These are phyloP conservation scores for Atta cephalotes DNA, from an alignment of 1,140 invertebrate genomes.

Conservation along the genomic window DNA sequence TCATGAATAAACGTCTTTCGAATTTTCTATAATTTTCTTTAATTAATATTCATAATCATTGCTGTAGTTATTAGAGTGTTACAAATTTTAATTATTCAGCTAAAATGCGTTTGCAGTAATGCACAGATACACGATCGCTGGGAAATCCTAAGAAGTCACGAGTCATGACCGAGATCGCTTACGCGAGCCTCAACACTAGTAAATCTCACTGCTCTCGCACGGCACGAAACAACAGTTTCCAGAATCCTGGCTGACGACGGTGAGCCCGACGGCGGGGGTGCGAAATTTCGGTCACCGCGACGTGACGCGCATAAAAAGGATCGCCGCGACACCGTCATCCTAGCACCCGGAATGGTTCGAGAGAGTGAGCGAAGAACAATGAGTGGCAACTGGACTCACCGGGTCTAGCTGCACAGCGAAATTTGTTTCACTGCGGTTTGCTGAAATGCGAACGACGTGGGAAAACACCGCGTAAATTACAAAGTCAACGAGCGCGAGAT, in stretches of 20 bases:
- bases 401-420: not conserved
- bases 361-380: not conserved
- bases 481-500: constrained; percentile 67
- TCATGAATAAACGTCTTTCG: not conserved
- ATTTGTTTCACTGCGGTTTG: constrained; percentile 23
- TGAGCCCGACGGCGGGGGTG: constrained; percentile 26
- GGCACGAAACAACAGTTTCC: constrained; percentile 42
- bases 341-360: not conserved
- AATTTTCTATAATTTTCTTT: not conserved
- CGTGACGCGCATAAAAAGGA: constrained; percentile 66
- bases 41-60: constrained; percentile 20
- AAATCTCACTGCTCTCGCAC: constrained; percentile 47
- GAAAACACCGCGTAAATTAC: constrained; percentile 69
- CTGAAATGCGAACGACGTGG: constrained; percentile 35
- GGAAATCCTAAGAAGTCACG: constrained; percentile 43
- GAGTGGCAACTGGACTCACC: constrained; percentile 9
- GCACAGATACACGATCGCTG: not conserved
- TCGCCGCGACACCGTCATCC: constrained; percentile 6
- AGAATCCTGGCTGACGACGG: constrained; percentile 32
- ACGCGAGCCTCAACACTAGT: constrained; percentile 36
- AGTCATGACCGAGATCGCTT: constrained; percentile 34
- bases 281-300: constrained; percentile 63
- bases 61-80: no score
- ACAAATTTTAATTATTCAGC: constrained; percentile 20
- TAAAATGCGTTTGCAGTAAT: constrained; percentile 1